Evolutionary conservation across 1,140 invertebrate species (phyloP).

Genomic region (Papilio polytes): DNA sequence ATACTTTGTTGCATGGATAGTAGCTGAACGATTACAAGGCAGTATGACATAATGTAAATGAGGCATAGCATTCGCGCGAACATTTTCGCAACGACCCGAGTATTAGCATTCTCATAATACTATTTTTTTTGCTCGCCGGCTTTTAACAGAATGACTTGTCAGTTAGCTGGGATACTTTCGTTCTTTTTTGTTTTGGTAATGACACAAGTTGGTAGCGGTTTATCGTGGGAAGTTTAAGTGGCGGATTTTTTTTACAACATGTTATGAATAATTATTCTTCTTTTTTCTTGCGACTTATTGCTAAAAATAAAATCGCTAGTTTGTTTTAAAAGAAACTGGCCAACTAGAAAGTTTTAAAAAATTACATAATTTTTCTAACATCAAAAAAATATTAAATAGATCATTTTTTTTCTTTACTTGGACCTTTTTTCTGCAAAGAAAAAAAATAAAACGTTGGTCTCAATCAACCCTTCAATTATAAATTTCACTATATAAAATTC

Average conservation of each 20-base stretch:
- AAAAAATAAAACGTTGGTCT: neutral
- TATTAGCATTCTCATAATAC: constrained; percentile 69
- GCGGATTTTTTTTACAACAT: neutral
- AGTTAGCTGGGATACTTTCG: constrained; percentile 51
- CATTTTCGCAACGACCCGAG: constrained; percentile 63
- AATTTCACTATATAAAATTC: neutral
- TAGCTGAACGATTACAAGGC: constrained; percentile 70
- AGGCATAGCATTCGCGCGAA: constrained; percentile 59
- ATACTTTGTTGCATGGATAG: constrained; percentile 46
- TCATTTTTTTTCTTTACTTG: no score
- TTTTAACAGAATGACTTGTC: constrained; percentile 68
- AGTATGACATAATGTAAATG: constrained; percentile 76
- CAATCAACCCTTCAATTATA: neutral
- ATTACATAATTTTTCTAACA: no score
- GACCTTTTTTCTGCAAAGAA: no score
- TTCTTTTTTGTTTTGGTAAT: constrained; percentile 47
- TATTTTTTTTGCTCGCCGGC: constrained; percentile 63
- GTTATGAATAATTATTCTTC: constrained; percentile 1
- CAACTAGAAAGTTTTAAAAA: neutral
- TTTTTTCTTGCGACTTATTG: neutral
- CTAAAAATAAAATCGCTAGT: neutral
- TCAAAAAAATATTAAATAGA: no score
- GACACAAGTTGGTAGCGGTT: constrained; percentile 36
- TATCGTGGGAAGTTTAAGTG: constrained; percentile 30
- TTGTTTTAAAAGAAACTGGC: neutral